Base-by-base conservation (phyloP, 2,113 vertebrate genomes). In the Erinaceus europaeus region DNA sequence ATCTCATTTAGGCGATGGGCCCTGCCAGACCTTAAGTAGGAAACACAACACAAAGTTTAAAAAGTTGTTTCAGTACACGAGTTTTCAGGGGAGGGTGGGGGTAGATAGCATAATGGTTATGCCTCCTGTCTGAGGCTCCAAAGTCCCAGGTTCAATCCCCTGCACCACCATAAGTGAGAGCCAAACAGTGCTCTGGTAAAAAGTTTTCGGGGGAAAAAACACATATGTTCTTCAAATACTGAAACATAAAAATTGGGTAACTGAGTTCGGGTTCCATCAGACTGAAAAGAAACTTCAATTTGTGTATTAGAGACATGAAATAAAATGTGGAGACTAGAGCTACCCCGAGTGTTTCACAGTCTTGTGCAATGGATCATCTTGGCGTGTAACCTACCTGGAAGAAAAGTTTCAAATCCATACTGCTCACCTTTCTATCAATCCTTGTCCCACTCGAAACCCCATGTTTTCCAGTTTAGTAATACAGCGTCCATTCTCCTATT, bases 391-490 rank as follows among this genome's bases (percentile, higher is more conserved):
- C 90, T 95, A 93, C 94, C 94, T 94, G 91, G 82, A 91, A 94
- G 88, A 93, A 94, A 94, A 93, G 92, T 93, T 92, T 93, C 93
- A 95, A 95, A 94, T 90, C 75, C 91, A 92, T 77, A 93, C 75
- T 93, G 93, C 96, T 96, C 97, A 98, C 98, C 98, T 98, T 97
- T 99, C 98, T 92, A 99, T 98, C 48, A 99, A 96, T 86, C 98
- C 98, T 92, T 99, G 98, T 80, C 98, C 98, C 12, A 99, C 98
- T 90, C 98, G 97, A 95, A 99, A 99, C 3, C 98, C 98, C 98
- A 99, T 98, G 73, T 97, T 98, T 95, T 99, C 98, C 96, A 99
- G 96, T 95, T 98, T 99, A 78, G 98, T 98, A 86, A 99, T 98
- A 90, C 98, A 98, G 34, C 98, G 97, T 13, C 98, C 98, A 91